These are phyloP conservation scores for Saturnia pavonia DNA, from an alignment of 2,888 invertebrate species.

Conservation along the genomic window DNA sequence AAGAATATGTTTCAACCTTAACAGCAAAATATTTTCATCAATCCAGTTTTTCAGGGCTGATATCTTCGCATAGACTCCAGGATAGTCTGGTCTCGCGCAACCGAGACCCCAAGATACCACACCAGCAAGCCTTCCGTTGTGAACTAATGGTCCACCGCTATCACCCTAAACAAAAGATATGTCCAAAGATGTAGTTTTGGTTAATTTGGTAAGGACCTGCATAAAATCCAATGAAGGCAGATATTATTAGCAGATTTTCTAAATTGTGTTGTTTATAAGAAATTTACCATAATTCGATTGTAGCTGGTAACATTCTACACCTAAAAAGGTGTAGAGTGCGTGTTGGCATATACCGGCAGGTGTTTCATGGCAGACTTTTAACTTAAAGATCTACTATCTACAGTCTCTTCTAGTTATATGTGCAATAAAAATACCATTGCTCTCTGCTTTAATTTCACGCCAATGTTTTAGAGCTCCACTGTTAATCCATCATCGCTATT, in stretches of 20 bases:
- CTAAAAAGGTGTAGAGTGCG: not conserved
- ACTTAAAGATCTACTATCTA: no score
- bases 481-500: conserved; percentile 4
- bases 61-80: conserved; percentile 74
- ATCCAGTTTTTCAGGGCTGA: conserved; percentile 69
- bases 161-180: conserved; percentile 62
- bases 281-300: no score
- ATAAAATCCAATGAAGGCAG: not conserved
- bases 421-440: not conserved
- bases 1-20: conserved; percentile 51
- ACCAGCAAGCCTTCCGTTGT: conserved; percentile 71
- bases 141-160: conserved; percentile 72
- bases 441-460: not conserved
- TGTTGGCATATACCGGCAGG: not conserved
- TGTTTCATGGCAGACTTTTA: not conserved
- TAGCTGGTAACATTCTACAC: no score
- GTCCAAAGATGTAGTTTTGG: not conserved
- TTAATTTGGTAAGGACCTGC: not conserved
- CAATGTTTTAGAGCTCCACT: no score
- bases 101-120: conserved; percentile 75
- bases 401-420: not conserved
- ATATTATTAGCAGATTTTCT: no score
- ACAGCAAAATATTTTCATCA: conserved; percentile 48
- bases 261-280: no score
- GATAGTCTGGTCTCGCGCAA: conserved; percentile 71